Evolutionary conservation across 2,113 vertebrate species (phyloP).

Genomic region (Oreochromis spilurus): DNA sequence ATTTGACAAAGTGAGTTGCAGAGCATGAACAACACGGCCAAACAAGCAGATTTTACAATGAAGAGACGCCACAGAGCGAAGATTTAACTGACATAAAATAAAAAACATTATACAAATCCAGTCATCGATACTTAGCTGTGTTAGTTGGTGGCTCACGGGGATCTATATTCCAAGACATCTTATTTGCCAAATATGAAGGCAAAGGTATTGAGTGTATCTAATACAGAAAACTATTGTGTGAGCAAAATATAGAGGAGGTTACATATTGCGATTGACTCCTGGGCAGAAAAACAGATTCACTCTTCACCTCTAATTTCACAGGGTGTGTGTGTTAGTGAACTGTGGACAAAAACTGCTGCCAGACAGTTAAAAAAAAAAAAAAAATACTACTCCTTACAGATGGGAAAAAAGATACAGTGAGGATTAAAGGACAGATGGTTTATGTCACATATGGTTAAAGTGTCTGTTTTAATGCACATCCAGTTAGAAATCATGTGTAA

Average conservation of each 20-base stretch:
- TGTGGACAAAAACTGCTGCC: not conserved
- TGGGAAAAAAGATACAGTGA: not conserved
- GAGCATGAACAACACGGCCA: slow-evolving; percentile 7
- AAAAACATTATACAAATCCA: not conserved
- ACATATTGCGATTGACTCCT: not conserved
- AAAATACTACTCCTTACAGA: not conserved
- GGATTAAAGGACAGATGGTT: rapidly evolving
- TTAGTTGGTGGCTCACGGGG: not conserved
- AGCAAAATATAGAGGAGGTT: not conserved
- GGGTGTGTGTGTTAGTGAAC: not conserved
- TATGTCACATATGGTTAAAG: not conserved
- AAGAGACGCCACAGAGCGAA: not conserved
- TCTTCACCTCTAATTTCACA: not conserved
- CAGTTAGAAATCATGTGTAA: not conserved
- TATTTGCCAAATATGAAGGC: slow-evolving; percentile 14
- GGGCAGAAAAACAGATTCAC: not conserved
- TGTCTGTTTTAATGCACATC: not conserved
- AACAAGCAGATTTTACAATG: not conserved
- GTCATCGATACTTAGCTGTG: not conserved
- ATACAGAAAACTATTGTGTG: not conserved
- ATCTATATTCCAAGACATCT: not conserved
- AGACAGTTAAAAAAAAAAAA: not conserved
- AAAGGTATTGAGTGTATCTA: not conserved
- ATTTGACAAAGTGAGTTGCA: slow-evolving; percentile 22
- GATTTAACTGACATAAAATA: slow-evolving; percentile 10